Percentiles rank a stretch among this genome's conserved stretches.
Conservation (phyloP, 37 sponge, comb jelly and placozoan species). For the Geodia barretti region DNA sequence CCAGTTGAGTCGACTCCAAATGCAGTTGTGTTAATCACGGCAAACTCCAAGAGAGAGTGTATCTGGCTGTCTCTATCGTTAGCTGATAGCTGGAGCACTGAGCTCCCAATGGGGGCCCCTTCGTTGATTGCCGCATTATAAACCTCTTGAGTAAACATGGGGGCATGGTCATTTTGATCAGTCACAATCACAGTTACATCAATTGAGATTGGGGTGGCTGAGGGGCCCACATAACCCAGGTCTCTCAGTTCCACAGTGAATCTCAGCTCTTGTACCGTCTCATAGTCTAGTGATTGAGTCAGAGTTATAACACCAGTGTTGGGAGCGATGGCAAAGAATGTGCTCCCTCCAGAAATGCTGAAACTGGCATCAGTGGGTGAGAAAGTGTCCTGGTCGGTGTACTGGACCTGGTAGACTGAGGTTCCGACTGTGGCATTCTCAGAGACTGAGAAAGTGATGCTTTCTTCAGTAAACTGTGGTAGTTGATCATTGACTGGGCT, state of each 20-base stretch:
- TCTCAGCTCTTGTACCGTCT: not conserved
- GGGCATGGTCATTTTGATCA: conserved; percentile 45
- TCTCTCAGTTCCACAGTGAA: conserved; percentile 24
- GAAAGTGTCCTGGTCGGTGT: conserved; percentile 49
- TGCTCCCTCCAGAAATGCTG: conserved; percentile 24
- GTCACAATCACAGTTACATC: conserved; percentile 16
- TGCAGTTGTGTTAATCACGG: not conserved
- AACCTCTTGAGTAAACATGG: conserved; percentile 6
- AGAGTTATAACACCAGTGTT: conserved; percentile 24
- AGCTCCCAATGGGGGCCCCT: conserved; percentile 50
- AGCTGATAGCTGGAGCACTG: conserved; percentile 36
- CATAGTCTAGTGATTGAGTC: conserved; percentile 12
- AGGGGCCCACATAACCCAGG: conserved; percentile 1
- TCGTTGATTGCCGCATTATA: conserved; percentile 48
- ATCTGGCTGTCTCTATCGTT: conserved; percentile 28
- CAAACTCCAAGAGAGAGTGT: conserved; percentile 35
- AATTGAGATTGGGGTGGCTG: not conserved
- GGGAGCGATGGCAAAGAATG: conserved; percentile 31
- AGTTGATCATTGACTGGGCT: conserved; percentile 69
- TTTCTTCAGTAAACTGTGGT: conserved; percentile 42
- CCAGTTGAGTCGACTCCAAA: conserved; percentile 38
- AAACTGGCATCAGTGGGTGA: not conserved
- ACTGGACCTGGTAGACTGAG: conserved; percentile 25
- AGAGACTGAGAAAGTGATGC: conserved; percentile 4
- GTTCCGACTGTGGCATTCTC: conserved; percentile 50